A percentile compares a stretch with the other conserved stretches of the same genome.
Conservation (phyloP, 2,113 vertebrate species). For the Periophthalmodon schlosseri region DNA sequence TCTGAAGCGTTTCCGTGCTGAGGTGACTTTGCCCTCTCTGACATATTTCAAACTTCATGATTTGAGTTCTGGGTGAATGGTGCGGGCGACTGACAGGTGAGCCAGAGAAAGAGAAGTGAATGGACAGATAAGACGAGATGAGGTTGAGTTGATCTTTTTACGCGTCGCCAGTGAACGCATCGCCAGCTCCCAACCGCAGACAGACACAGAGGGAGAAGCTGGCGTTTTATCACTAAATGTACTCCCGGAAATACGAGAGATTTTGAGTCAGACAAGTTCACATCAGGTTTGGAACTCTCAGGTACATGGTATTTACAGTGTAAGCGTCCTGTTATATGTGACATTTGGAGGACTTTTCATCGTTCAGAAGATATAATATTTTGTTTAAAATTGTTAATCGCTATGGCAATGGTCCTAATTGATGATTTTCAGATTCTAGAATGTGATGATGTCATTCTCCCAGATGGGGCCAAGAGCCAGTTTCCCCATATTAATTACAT, state of each 20-base stretch:
- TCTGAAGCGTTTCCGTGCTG: neutral
- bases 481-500: too few relatives aligned
- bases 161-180: neutral
- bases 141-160: conserved; percentile 2
- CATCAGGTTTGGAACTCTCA: neutral
- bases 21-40: neutral
- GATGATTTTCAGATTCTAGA: too few relatives aligned
- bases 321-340: too few relatives aligned
- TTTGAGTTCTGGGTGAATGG: conserved; percentile 15
- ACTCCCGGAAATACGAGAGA: neutral
- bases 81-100: conserved; percentile 16
- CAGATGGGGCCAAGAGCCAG: too few relatives aligned
- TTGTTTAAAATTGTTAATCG: too few relatives aligned
- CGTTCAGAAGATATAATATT: too few relatives aligned
- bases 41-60: conserved; percentile 13
- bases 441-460: too few relatives aligned
- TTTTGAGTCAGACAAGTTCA: neutral
- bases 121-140: conserved; percentile 24
- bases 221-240: neutral
- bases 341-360: too few relatives aligned
- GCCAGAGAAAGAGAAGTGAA: conserved; percentile 1
- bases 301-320: neutral
- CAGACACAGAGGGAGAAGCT: neutral
- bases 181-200: neutral
- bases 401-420: too few relatives aligned